Conservation (phyloP, 2,113 vertebrate species). For the Clupea harengus region DNA sequence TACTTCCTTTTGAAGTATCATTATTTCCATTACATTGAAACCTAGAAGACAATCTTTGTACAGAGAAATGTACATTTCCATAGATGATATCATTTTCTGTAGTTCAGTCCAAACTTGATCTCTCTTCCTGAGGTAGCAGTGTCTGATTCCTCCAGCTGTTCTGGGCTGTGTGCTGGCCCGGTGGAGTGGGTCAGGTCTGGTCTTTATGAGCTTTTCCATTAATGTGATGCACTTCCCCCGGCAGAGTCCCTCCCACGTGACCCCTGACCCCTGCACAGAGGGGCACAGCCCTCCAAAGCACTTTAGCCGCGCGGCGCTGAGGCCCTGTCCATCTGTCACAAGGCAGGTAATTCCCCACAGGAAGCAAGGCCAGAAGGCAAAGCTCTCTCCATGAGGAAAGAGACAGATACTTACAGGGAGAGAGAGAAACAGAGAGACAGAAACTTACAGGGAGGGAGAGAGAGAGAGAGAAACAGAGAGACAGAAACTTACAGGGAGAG, state of each 20-base stretch:
- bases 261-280: not conserved
- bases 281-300: conserved; percentile 12
- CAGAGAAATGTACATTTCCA: not conserved
- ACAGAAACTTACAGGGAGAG: not conserved
- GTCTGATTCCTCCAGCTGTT: not conserved
- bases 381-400: not conserved
- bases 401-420: not conserved
- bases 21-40: not conserved
- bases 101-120: not conserved
- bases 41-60: not conserved
- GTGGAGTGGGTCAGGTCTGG: not conserved
- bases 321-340: conserved; percentile 28
- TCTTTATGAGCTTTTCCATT: not conserved
- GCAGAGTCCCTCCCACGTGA: not conserved
- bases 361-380: not conserved
- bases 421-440: not conserved
- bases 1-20: not conserved
- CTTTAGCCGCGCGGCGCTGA: conserved; percentile 25
- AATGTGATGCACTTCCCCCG: not conserved
- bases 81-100: not conserved
- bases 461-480: not conserved
- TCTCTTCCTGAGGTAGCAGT: not conserved
- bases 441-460: no score
- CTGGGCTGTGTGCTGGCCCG: not conserved
- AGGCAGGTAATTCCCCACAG: conserved; percentile 29